These are phyloP conservation scores for Pharmacophagus antenor DNA, from an alignment of 2,888 invertebrate genomes.

Conservation along the genomic window DNA sequence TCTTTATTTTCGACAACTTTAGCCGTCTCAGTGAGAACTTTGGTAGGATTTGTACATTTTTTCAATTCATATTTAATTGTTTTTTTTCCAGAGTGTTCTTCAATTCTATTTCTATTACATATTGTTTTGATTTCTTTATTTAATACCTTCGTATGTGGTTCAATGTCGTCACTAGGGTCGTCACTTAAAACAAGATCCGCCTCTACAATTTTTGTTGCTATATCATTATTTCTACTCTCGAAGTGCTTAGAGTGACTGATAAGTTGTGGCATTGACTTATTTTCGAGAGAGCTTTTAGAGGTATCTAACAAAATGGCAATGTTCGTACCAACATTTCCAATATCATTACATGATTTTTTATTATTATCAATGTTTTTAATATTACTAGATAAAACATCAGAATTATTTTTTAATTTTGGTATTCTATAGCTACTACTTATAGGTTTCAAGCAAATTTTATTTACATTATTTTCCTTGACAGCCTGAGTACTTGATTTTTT, in stretches of 20 bases:
- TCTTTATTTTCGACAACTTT: slow-evolving; percentile 1
- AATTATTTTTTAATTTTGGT: slow-evolving; percentile 39
- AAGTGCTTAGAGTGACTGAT: not conserved
- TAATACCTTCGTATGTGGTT: slow-evolving; percentile 28
- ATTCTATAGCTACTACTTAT: slow-evolving; percentile 39
- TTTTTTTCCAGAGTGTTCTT: slow-evolving; percentile 11
- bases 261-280: slow-evolving; percentile 16
- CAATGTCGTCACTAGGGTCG: slow-evolving; percentile 55
- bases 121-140: slow-evolving; percentile 25
- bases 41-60: not conserved
- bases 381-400: slow-evolving; percentile 1
- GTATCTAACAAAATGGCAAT: not conserved
- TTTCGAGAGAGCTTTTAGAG: not conserved
- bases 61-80: not conserved
- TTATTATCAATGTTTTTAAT: not conserved
- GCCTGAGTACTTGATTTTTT: slow-evolving; percentile 22
- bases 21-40: not conserved
- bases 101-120: slow-evolving; percentile 21
- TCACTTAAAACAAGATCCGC: slow-evolving; percentile 70
- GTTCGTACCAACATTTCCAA: not conserved
- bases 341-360: not conserved
- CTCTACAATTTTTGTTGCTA: slow-evolving; percentile 48
- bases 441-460: not conserved
- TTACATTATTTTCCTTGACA: not conserved
- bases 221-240: slow-evolving; percentile 3